A percentile compares a stretch with the other conserved stretches of the same genome.
phyloP scores from a whole-genome alignment of 2,113 vertebrate species.

The Eira barbara region DNA sequence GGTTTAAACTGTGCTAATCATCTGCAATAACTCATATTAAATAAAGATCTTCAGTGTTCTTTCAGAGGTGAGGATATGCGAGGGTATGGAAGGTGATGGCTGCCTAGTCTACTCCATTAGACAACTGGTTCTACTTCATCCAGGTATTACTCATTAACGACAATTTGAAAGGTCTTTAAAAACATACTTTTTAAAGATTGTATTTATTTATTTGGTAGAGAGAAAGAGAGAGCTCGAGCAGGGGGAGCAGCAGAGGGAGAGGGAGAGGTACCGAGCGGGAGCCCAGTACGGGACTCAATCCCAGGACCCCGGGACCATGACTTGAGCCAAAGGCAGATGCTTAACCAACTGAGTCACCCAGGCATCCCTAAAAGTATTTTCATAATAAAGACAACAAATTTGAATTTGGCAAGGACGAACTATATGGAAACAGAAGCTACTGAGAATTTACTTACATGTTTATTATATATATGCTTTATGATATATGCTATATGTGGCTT shows the following conservation, averaged over 20 bases:
- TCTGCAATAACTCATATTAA: not conserved
- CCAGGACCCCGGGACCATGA: no score
- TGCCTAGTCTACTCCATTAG: not conserved
- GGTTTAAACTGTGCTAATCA: not conserved
- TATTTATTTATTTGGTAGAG: no score
- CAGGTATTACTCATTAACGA: not conserved
- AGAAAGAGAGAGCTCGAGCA: no score
- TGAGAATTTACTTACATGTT: slow-evolving; percentile 6
- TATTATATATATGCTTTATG: not conserved
- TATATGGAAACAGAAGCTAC: not conserved
- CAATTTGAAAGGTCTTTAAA: not conserved
- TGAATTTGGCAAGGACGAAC: not conserved
- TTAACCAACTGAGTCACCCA: no score
- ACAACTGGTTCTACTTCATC: not conserved
- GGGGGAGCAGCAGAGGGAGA: no score
- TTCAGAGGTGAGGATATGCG: not conserved
- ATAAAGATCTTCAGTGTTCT: not conserved
- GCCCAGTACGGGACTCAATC: no score
- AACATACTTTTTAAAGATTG: not conserved
- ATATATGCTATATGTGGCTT: not conserved
- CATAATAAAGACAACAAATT: not conserved
- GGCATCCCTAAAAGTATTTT: not conserved
- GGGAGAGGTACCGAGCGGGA: no score
- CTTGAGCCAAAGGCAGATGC: no score
- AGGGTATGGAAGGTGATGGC: not conserved